phyloP scores from a whole-genome alignment of 2,888 invertebrate genomes.

The Apodemia mormo region DNA sequence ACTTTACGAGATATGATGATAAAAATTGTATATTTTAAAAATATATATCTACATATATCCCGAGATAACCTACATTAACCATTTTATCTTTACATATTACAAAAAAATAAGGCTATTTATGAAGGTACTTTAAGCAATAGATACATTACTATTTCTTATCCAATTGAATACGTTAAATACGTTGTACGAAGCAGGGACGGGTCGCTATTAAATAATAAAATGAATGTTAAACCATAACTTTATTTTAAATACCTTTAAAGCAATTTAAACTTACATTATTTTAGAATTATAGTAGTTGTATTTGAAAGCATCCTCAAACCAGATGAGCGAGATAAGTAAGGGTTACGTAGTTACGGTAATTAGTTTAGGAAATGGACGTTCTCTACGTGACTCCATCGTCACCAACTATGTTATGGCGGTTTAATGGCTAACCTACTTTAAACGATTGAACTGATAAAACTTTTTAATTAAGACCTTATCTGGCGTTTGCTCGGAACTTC shows the following conservation, averaged over 20 bases:
- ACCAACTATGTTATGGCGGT: conserved; percentile 19
- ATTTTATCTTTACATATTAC: too few relatives aligned
- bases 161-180: too few relatives aligned
- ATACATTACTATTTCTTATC: too few relatives aligned
- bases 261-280: background rate
- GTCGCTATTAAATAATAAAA: too few relatives aligned
- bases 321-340: conserved; percentile 27
- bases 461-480: conserved; percentile 16
- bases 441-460: conserved; percentile 7
- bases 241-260: background rate
- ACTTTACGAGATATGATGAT: too few relatives aligned
- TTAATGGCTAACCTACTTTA: conserved; percentile 10
- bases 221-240: too few relatives aligned
- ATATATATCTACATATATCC: too few relatives aligned
- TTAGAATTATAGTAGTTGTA: conserved; percentile 24
- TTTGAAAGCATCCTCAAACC: conserved; percentile 33
- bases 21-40: too few relatives aligned
- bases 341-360: conserved; percentile 35
- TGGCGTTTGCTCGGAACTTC: background rate
- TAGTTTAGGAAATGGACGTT: conserved; percentile 34
- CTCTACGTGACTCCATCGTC: conserved; percentile 20
- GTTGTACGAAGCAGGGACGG: too few relatives aligned
- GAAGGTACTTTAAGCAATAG: too few relatives aligned
- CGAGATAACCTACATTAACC: too few relatives aligned
- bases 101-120: too few relatives aligned